phyloP scores from a whole-genome alignment of 2,113 vertebrate genomes.

The Ariopsis seemanni region DNA sequence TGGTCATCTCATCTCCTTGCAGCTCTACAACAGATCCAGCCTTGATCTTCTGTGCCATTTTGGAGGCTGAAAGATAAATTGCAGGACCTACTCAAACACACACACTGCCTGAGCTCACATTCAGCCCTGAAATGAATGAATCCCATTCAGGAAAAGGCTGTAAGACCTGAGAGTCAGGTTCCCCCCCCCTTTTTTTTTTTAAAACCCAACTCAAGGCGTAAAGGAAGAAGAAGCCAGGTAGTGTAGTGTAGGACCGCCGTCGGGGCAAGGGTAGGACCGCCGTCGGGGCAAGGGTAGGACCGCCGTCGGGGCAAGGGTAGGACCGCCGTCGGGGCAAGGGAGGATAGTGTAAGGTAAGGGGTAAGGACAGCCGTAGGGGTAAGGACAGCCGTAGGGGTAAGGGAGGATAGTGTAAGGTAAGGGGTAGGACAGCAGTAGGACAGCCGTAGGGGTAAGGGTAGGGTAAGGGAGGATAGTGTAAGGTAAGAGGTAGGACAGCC shows the following conservation, averaged over 20 bases:
- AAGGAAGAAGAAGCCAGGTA: neutral
- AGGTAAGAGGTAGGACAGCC: neutral
- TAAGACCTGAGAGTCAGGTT: conserved; percentile 54
- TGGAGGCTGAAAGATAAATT: conserved; percentile 60
- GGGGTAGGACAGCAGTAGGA: too few relatives aligned
- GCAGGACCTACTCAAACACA: neutral
- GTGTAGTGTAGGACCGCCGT: too few relatives aligned
- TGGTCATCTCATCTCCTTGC: conserved; percentile 98
- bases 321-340: too few relatives aligned
- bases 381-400: too few relatives aligned
- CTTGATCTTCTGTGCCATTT: conserved; percentile 90
- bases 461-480: too few relatives aligned
- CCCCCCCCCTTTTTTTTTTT: neutral
- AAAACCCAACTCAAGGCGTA: neutral
- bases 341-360: too few relatives aligned
- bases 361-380: too few relatives aligned
- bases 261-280: too few relatives aligned
- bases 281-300: too few relatives aligned
- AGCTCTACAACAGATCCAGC: conserved; percentile 95
- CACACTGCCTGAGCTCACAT: neutral
- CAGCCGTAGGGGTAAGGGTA: too few relatives aligned
- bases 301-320: too few relatives aligned
- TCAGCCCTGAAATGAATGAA: conserved; percentile 39
- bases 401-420: too few relatives aligned
- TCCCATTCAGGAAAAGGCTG: conserved; percentile 29